Conservation (phyloP, 2,888 invertebrate genomes). For the Podabrus alpinus region DNA sequence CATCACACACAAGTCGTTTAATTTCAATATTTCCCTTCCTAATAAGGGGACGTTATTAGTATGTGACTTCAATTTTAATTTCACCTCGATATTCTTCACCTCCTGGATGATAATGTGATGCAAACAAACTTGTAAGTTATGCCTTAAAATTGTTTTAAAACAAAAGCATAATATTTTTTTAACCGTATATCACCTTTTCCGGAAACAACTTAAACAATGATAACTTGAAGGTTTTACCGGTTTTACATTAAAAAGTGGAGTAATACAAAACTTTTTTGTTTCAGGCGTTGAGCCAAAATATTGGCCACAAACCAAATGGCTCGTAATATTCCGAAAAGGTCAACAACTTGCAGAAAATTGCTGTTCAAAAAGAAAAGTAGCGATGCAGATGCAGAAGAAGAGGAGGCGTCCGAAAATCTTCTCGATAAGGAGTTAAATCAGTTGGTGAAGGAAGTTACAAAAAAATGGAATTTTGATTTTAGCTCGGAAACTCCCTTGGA, state of each 20-base stretch:
- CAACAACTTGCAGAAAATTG: background rate
- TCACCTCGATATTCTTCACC: background rate
- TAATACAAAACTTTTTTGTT: background rate
- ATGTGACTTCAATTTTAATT: background rate
- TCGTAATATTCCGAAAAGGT: background rate
- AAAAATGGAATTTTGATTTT: slow-evolving; percentile 63
- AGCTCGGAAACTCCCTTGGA: slow-evolving; percentile 55
- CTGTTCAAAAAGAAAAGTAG: background rate
- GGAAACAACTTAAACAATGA: background rate
- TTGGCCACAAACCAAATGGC: background rate
- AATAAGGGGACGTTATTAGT: slow-evolving; percentile 5
- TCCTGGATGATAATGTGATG: background rate
- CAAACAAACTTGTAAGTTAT: background rate
- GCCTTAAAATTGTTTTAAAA: background rate
- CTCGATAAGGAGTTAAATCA: background rate
- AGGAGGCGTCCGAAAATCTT: background rate
- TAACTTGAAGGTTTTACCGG: background rate
- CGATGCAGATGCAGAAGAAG: background rate
- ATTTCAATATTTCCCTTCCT: slow-evolving; percentile 12
- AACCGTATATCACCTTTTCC: background rate
- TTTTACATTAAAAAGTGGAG: background rate
- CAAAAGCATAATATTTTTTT: background rate
- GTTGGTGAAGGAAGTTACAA: slow-evolving; percentile 44
- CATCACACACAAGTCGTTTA: slow-evolving; percentile 24
- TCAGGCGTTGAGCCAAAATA: background rate